Percentiles rank a stretch among this genome's conserved stretches.
These are phyloP conservation scores for Pecten maximus DNA, from an alignment of 2,888 invertebrate species.

Conservation along the genomic window DNA sequence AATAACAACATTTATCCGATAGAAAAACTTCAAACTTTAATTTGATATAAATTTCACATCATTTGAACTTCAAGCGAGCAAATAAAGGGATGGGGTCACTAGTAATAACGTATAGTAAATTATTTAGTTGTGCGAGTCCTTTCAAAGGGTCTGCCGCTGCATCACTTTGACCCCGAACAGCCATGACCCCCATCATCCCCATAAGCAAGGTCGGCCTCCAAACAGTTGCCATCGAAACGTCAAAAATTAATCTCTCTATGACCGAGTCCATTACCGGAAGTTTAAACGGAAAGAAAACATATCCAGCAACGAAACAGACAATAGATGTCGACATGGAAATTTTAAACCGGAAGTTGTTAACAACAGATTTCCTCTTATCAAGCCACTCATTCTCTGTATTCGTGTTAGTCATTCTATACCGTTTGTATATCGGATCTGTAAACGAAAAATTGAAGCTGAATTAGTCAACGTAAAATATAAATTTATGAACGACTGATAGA, in stretches of 20 bases:
- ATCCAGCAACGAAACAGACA: not conserved
- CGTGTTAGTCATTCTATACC: not conserved
- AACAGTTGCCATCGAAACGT: not conserved
- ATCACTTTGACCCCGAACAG: not conserved
- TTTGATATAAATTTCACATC: no score
- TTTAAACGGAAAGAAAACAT: not conserved
- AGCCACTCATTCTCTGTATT: not conserved
- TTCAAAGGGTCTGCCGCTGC: not conserved
- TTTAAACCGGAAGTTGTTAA: not conserved
- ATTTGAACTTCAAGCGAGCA: no score
- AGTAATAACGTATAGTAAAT: no score
- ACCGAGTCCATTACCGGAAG: not conserved
- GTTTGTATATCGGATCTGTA: no score
- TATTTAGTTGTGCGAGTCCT: no score
- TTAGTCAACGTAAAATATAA: no score
- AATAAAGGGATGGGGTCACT: no score
- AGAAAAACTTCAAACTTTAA: no score
- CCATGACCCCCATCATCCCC: conserved; percentile 13
- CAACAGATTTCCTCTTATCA: not conserved
- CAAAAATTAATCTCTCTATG: not conserved
- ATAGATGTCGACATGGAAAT: not conserved
- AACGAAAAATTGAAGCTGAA: no score
- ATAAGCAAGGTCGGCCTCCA: not conserved
- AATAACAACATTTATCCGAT: no score
- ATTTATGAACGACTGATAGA: no score